Base-by-base conservation (phyloP, 2,888 invertebrate genomes). In the Fragum fragum region DNA sequence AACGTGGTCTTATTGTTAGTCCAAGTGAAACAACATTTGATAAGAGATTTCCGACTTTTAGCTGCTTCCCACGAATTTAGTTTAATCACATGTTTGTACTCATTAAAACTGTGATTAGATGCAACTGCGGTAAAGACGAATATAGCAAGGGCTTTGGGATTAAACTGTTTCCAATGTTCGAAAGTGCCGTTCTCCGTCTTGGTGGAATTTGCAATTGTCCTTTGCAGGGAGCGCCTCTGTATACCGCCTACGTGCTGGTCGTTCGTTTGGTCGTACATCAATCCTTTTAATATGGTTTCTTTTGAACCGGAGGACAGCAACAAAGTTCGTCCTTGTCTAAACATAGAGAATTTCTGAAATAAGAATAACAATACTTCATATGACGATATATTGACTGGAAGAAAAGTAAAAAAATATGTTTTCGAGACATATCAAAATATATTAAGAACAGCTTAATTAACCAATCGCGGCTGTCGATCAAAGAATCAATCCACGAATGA, bases 1-100 rank as follows among this genome's bases (percentile, higher is more conserved):
- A 18, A 42, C 18, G 77, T 63, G 18, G 28, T 70, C 70, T 29
- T 74, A 23, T 47, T 28, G 2, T 63, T 36, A 16, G 42, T 55
- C 81, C 81, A 81, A 11, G 71, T 26, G 28, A 69, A 39, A 53
- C 81, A 81, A 29, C 81, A 81, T 26, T 81, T 81, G 11, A 70
- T 73, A 3, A 21, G 9, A 26, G 36, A 18, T 1, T 18, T 11
- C 29, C 73, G 32, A 28, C 73, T 73, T 52, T 74, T 76, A n/a
- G 21, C 9, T 0, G 61, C 76, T 28, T 77, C 81, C 81, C 81
- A 81, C 21, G 55, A 76, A 29, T 71, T 81, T 26, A 81, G 14
- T 42, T 71, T 66, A 6, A 81, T 36, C 23, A 63, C 57, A 5
- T 74, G 61, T 26, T 23, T 81, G n/a, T 42, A 61, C 6, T 18